Evolutionary conservation across 2,888 invertebrate species (phyloP), one percentile per base, ranked within the genome.

Genomic region (Acronicta leporina): DNA sequence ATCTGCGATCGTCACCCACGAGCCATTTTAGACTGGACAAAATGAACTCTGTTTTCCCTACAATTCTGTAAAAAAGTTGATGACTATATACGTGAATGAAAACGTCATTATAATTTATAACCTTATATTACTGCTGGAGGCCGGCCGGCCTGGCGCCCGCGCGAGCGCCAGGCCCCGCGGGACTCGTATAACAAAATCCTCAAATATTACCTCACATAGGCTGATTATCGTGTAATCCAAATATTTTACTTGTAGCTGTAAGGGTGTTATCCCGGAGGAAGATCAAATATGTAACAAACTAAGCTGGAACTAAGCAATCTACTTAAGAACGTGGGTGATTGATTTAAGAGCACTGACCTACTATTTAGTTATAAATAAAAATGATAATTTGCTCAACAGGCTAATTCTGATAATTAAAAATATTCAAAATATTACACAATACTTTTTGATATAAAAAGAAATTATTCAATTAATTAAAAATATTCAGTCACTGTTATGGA

Each of bases 151-250:
- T 20, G 35, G 35, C 33, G 5, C 7, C 5, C 13, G 20, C 15
- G 15, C 7, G 45, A 30, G 30, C 30, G 35, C 30, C 51, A 10
- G 5, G 51, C 44, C 53, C 67, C 49, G 40, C 35, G 62, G 25
- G 63, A 43, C 58, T 49, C 48, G 42, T 55, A 43, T 43, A 63
- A 53, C 58, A 52, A 63, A 65, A 63, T 58, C 44, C 62, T 58
- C 38, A 48, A 53, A 61, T 49, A 46, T 44, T 11, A 41, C 5
- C 13, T 49, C 61, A 49, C 0, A 35, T 52, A 41, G 15, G 0
- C 15, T 30, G 33, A 33, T 33, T 33, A 33, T 15, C 38, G 38
- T n/a, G n/a, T 38, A 38, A 27, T 27, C 2, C 33, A 10, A 16
- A 16, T 43, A 43, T 43, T 43, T 43, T 16, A n/a, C 25, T 25